A percentile compares a stretch with the other conserved stretches of the same genome.
Evolutionary conservation across 1,140 invertebrate species (phyloP).

Genomic region (Goniozus legneri): DNA sequence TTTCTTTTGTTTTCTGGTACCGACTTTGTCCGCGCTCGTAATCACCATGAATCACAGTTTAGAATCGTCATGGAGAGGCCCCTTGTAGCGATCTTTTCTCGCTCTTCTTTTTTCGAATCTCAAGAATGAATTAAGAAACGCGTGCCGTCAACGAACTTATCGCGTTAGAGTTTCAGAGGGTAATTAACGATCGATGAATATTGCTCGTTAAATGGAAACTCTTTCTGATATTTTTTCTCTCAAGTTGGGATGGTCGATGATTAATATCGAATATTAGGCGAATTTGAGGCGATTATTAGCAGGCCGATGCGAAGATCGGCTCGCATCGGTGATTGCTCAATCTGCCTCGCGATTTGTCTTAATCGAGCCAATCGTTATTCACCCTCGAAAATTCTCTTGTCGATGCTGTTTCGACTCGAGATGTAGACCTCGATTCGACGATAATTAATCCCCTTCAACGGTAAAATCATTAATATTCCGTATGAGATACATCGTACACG

Average conservation of each 20-base stretch:
- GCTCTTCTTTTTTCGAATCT: conserved; percentile 9
- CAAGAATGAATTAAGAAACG: too few species aligned
- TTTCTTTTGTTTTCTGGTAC: too few species aligned
- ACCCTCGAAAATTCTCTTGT: conserved; percentile 29
- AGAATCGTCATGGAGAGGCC: conserved; percentile 32
- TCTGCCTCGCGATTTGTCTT: conserved; percentile 24
- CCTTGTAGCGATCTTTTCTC: conserved; percentile 8
- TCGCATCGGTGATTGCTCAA: conserved; percentile 41
- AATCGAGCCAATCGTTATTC: conserved; percentile 37
- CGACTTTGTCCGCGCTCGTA: conserved; percentile 25
- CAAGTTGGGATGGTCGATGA: conserved; percentile 26
- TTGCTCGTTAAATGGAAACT: too few species aligned
- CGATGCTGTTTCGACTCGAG: conserved; percentile 38
- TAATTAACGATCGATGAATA: too few species aligned
- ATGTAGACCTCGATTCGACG: conserved; percentile 26
- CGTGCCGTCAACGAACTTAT: too few species aligned
- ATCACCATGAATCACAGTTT: conserved; percentile 41
- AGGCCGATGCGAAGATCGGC: conserved; percentile 22
- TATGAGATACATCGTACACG: too few species aligned
- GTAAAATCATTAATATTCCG: conserved; percentile 34
- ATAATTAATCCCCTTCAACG: conserved; percentile 35
- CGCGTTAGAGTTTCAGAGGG: too few species aligned
- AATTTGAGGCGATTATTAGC: conserved; percentile 29
- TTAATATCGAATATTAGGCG: conserved; percentile 21
- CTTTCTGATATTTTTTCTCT: too few species aligned